A percentile compares a stretch with the other conserved stretches of the same genome.
These are phyloP conservation scores for Gymnothorax reevesii DNA, from an alignment of 2,797 vertebrate species.

Conservation along the genomic window DNA sequence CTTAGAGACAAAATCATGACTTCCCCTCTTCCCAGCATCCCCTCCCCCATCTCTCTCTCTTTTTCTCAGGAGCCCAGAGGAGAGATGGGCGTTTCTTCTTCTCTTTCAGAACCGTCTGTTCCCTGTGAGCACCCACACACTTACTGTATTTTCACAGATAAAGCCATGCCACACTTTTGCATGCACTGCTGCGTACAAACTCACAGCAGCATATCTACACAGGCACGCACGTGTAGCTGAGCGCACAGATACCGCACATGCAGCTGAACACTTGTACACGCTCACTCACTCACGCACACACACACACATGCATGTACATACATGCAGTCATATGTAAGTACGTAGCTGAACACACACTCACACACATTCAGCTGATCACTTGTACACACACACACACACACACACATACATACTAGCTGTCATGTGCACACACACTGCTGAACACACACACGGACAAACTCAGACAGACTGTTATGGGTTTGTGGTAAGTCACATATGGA, in stretches of 20 bases:
- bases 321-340: no score
- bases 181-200: no score
- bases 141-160: neutral
- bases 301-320: neutral
- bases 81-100: constrained; percentile 35
- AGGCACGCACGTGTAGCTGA: no score
- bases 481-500: neutral
- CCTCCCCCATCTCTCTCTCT: neutral
- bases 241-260: no score
- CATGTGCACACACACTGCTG: neutral
- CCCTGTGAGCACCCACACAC: constrained; percentile 23
- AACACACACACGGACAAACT: neutral
- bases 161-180: neutral
- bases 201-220: no score
- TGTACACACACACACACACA: neutral
- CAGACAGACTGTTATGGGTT: neutral
- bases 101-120: constrained; percentile 39
- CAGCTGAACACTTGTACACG: no score
- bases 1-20: constrained; percentile 21
- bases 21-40: constrained; percentile 11
- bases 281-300: neutral
- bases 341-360: neutral
- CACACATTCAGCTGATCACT: neutral
- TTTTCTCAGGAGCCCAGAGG: constrained; percentile 22
- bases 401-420: neutral